A percentile compares a stretch with the other conserved stretches of the same genome.
These are phyloP conservation scores for Coryphaenoides rupestris DNA, from an alignment of 2,113 vertebrate species.

Conservation along the genomic window DNA sequence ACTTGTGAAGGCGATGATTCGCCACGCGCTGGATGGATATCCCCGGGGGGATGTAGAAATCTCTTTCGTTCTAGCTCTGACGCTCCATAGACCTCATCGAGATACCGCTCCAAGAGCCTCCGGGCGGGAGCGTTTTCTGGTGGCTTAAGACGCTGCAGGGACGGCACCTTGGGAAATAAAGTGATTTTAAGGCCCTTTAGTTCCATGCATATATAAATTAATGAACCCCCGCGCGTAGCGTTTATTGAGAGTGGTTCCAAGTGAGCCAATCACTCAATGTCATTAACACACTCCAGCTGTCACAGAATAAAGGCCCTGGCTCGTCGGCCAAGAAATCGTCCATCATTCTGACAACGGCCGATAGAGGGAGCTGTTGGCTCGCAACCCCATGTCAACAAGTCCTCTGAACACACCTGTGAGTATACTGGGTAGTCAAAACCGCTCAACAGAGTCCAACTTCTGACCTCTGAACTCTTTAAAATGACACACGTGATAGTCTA, in stretches of 20 bases:
- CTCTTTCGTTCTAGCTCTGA: slow-evolving; percentile 42
- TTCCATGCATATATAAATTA: slow-evolving; percentile 33
- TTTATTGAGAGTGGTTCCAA: slow-evolving; percentile 28
- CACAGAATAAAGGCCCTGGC: slow-evolving; percentile 28
- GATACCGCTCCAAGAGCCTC: slow-evolving; percentile 46
- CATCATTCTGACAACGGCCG: slow-evolving; percentile 21
- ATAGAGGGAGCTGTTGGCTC: slow-evolving; percentile 67
- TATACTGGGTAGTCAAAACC: neutral
- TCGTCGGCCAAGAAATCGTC: slow-evolving; percentile 3
- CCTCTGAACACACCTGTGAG: neutral
- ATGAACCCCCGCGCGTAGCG: slow-evolving; percentile 32
- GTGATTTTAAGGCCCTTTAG: slow-evolving; percentile 33
- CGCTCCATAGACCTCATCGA: slow-evolving; percentile 34
- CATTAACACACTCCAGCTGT: slow-evolving; percentile 26
- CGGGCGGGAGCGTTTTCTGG: slow-evolving; percentile 30
- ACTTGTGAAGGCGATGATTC: slow-evolving; percentile 34
- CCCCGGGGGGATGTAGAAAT: slow-evolving; percentile 28
- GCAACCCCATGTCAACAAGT: slow-evolving; percentile 18
- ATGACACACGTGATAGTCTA: no score
- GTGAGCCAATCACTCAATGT: slow-evolving; percentile 27
- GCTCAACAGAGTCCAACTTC: no score
- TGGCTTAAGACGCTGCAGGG: slow-evolving; percentile 20
- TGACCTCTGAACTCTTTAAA: no score
- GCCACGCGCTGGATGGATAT: slow-evolving; percentile 33
- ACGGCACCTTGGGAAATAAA: slow-evolving; percentile 30